Conservation (phyloP, 2,113 vertebrate species). For the Narcine bancroftii region DNA sequence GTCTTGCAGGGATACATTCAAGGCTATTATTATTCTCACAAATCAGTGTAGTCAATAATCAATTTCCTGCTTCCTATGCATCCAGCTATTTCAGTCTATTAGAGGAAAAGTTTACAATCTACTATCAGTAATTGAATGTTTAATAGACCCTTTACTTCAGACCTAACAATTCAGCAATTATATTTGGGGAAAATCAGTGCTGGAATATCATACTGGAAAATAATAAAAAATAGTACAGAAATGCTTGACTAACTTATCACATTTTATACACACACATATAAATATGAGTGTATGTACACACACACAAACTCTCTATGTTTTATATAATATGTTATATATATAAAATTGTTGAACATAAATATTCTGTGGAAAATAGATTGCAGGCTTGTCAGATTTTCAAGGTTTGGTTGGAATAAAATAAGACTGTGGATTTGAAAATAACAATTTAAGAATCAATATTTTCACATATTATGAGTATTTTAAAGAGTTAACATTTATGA, state of each 20-base stretch:
- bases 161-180: background rate
- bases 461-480: background rate
- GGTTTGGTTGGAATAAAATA: background rate
- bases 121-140: background rate
- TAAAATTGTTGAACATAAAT: too few relatives aligned
- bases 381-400: background rate
- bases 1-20: background rate
- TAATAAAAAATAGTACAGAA: background rate
- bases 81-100: background rate
- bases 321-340: too few relatives aligned
- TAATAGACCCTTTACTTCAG: background rate
- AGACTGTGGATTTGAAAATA: background rate
- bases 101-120: background rate
- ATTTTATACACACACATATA: background rate
- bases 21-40: constrained; percentile 1
- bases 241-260: background rate
- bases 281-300: too few relatives aligned
- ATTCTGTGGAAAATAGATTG: background rate
- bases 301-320: too few relatives aligned
- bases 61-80: constrained; percentile 2
- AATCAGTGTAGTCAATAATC: background rate
- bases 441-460: background rate
- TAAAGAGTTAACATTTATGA: background rate
- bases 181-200: background rate
- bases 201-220: background rate